Evolutionary conservation across 2,113 vertebrate genomes (phyloP).

Genomic region (Ardeotis arabs): DNA sequence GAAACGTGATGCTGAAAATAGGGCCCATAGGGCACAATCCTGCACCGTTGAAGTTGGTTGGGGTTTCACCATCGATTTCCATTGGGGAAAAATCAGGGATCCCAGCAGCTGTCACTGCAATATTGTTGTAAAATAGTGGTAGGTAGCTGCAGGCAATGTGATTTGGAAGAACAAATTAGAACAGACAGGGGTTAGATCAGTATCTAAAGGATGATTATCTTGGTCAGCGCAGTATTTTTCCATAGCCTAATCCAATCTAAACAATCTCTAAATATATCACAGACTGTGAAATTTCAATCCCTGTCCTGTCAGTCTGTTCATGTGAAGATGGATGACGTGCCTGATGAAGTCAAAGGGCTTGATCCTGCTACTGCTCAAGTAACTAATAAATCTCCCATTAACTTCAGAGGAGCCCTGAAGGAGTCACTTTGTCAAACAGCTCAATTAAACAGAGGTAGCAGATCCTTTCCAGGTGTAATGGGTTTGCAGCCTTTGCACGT

Average conservation of each 20-base stretch:
- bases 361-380: conserved; percentile 4
- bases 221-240: conserved; percentile 44
- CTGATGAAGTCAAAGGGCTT: background rate
- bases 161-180: conserved; percentile 62
- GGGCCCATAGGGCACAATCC: background rate
- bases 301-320: conserved; percentile 18
- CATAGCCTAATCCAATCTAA: conserved; percentile 37
- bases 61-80: background rate
- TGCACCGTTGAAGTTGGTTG: background rate
- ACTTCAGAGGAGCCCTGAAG: background rate
- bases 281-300: conserved; percentile 62
- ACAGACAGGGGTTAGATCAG: conserved; percentile 60
- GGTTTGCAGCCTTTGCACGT: background rate
- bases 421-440: background rate
- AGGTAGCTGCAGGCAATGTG: conserved; percentile 1
- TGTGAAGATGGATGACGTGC: conserved; percentile 5
- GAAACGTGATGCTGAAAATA: background rate
- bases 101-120: background rate
- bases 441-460: background rate
- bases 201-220: conserved; percentile 55
- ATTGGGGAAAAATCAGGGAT: background rate
- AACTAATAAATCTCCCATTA: background rate
- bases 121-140: background rate
- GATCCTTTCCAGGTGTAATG: background rate
- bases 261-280: conserved; percentile 53